Evolutionary conservation across 2,797 vertebrate species (phyloP).

Genomic region (Monodelphis domestica): DNA sequence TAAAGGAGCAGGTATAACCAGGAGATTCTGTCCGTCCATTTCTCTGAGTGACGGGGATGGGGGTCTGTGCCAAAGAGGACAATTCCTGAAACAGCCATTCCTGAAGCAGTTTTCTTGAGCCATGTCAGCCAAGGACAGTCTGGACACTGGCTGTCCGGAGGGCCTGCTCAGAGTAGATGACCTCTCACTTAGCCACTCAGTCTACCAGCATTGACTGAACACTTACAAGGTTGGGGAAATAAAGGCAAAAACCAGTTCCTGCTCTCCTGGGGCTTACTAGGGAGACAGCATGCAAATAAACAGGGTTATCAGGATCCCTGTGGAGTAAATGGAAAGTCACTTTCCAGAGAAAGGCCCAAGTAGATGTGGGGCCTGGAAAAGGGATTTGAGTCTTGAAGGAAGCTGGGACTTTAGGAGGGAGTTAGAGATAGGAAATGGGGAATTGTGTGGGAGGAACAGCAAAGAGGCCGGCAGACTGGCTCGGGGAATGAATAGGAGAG

Average conservation of each 20-base stretch:
- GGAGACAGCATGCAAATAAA: no score
- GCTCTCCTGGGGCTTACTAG: not conserved
- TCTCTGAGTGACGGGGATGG: not conserved
- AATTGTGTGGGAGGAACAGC: not conserved
- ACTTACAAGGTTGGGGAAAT: no score
- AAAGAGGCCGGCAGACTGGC: not conserved
- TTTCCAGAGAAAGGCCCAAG: not conserved
- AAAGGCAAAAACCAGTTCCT: not conserved
- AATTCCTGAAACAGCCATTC: no score
- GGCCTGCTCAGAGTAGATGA: not conserved
- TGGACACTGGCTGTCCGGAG: not conserved
- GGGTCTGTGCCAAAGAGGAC: not conserved
- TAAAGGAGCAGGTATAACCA: not conserved
- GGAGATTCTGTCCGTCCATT: not conserved
- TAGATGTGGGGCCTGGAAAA: not conserved
- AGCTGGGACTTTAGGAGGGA: not conserved
- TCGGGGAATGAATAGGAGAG: not conserved
- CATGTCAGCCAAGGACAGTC: no score
- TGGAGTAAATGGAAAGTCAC: not conserved
- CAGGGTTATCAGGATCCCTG: not conserved
- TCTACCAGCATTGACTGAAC: not conserved
- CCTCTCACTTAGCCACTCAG: not conserved
- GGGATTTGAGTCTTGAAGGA: not conserved
- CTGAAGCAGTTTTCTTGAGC: no score
- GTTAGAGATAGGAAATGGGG: not conserved